Conservation (phyloP, 2,888 invertebrate genomes). For the Drosophila limbata region DNA sequence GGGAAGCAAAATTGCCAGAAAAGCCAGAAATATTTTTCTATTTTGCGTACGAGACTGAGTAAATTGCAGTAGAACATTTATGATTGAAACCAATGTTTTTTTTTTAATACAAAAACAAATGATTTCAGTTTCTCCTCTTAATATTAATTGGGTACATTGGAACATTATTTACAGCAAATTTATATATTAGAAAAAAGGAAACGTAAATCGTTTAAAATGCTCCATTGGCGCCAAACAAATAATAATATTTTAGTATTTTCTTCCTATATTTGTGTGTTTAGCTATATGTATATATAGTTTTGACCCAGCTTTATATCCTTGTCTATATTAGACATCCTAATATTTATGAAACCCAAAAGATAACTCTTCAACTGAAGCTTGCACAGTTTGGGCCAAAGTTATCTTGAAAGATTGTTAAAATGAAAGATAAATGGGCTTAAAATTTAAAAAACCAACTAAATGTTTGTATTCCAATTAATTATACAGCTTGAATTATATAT, state of each 20-base stretch:
- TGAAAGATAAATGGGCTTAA: conserved; percentile 19
- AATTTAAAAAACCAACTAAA: conserved; percentile 7
- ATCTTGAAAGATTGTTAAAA: conserved; percentile 5
- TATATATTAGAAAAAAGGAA: conserved; percentile 34
- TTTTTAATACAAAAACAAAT: conserved; percentile 23
- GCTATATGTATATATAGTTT: conserved; percentile 58
- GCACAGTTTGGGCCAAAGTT: conserved; percentile 49
- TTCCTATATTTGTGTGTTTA: conserved; percentile 52
- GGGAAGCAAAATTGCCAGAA: conserved; percentile 65
- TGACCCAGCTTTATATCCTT: conserved; percentile 70
- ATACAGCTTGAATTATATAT: conserved; percentile 21
- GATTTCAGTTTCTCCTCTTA: conserved; percentile 38
- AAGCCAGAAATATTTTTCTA: conserved; percentile 63
- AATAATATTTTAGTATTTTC: conserved; percentile 46
- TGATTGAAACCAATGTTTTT: conserved; percentile 46
- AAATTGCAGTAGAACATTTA: conserved; percentile 56
- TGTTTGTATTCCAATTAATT: neutral
- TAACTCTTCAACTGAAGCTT: conserved; percentile 32
- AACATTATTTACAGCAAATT: conserved; percentile 61
- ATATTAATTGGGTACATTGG: conserved; percentile 41
- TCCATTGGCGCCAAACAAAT: conserved; percentile 59
- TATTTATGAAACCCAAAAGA: conserved; percentile 49
- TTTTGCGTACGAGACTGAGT: conserved; percentile 76
- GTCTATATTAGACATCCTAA: conserved; percentile 80
- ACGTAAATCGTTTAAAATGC: conserved; percentile 41